A percentile compares a stretch with the other conserved stretches of the same genome.
Conservation (phyloP, 2,113 vertebrate genomes). For the Tonatia bakeri region DNA sequence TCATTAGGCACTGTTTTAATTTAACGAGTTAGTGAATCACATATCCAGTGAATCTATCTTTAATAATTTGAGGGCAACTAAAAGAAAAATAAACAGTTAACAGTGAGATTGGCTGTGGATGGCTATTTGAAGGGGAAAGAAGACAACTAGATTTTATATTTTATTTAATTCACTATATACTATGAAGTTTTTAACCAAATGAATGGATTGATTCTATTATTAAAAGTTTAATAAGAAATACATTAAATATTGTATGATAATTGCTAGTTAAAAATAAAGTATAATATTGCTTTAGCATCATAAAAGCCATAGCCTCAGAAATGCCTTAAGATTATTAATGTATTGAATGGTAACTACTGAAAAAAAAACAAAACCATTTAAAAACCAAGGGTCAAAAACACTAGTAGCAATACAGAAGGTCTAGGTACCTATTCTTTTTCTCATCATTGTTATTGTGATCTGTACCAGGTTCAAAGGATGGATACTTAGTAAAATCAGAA, state of each 20-base stretch:
- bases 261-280: neutral
- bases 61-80: neutral
- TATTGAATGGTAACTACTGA: neutral
- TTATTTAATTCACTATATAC: neutral
- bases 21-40: constrained; percentile 1
- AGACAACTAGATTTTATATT: neutral
- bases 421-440: neutral
- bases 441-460: neutral
- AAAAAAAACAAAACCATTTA: neutral
- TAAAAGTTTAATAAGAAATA: neutral
- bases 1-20: neutral
- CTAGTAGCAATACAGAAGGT: neutral
- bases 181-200: neutral
- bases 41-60: neutral
- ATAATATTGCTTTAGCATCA: neutral
- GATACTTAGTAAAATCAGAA: neutral
- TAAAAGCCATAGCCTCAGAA: neutral
- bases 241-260: neutral
- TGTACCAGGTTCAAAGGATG: neutral
- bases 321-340: neutral
- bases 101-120: neutral
- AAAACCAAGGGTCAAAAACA: neutral
- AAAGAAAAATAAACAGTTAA: neutral
- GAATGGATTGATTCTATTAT: neutral
- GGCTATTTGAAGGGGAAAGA: neutral